Evolutionary conservation across 2,113 vertebrate species (phyloP).

Genomic region (Oncorhynchus keta): DNA sequence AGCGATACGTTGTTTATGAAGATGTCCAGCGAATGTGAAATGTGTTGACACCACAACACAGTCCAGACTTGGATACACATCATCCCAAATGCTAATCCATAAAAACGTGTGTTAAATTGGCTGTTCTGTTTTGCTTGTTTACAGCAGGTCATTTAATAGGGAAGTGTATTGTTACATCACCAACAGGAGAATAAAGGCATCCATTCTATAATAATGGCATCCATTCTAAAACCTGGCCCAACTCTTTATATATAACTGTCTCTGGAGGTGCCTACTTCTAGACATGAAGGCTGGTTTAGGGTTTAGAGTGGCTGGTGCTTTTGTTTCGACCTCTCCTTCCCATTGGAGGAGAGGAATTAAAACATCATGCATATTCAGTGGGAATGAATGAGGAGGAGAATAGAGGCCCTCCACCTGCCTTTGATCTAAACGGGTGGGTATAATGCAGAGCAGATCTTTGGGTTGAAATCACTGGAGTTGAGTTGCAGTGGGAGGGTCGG

Average conservation of each 20-base stretch:
- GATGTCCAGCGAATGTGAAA: background rate
- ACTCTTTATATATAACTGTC: background rate
- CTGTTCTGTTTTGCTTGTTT: no score
- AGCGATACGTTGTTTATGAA: background rate
- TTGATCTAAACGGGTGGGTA: slow-evolving; percentile 47
- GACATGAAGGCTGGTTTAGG: background rate
- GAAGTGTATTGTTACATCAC: no score
- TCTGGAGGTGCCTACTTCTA: background rate
- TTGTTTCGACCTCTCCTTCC: slow-evolving; percentile 33
- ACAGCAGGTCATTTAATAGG: no score
- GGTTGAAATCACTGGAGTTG: slow-evolving; percentile 27
- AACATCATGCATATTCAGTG: slow-evolving; percentile 53
- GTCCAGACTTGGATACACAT: no score
- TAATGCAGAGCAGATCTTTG: slow-evolving; percentile 13
- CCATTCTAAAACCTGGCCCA: no score
- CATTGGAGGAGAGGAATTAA: slow-evolving; percentile 43
- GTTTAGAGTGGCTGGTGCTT: slow-evolving; percentile 21
- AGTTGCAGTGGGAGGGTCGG: slow-evolving; percentile 1
- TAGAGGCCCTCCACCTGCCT: slow-evolving; percentile 30
- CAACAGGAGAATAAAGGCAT: no score
- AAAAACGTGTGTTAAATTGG: no score
- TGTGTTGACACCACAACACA: no score
- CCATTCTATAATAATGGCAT: no score
- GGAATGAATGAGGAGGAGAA: slow-evolving; percentile 30
- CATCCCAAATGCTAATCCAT: no score